Conservation (phyloP, 2,888 invertebrate genomes). For the Orthonevra nobilis region DNA sequence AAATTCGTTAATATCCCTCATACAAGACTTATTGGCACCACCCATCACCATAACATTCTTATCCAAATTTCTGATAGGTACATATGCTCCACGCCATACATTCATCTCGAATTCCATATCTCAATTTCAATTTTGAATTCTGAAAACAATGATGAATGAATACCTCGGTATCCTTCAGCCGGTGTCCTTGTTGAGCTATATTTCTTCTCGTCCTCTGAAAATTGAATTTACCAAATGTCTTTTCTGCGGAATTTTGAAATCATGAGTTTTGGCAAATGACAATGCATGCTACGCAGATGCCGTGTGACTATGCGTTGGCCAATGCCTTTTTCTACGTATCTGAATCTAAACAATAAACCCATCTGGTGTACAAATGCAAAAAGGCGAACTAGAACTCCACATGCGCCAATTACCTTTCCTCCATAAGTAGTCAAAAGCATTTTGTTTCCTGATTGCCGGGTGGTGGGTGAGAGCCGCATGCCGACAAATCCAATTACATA, state of each 20-base stretch:
- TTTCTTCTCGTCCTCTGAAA: conserved; percentile 17
- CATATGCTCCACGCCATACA: conserved; percentile 25
- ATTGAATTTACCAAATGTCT: conserved; percentile 62
- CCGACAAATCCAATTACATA: conserved; percentile 57
- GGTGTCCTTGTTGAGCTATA: background rate
- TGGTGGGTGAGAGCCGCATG: conserved; percentile 35
- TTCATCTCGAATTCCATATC: conserved; percentile 32
- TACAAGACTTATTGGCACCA: conserved; percentile 1
- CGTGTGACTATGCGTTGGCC: conserved; percentile 4
- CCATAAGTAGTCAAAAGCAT: conserved; percentile 60
- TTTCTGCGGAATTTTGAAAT: conserved; percentile 51
- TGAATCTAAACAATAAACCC: too few relatives aligned
- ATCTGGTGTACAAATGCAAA: background rate
- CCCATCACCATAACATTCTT: background rate
- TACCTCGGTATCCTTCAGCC: conserved; percentile 20
- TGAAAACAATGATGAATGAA: conserved; percentile 51
- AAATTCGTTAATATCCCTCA: background rate
- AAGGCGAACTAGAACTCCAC: background rate
- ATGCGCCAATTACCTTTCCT: conserved; percentile 48
- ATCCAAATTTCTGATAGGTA: conserved; percentile 24
- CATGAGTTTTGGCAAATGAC: conserved; percentile 40
- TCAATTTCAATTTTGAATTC: conserved; percentile 56
- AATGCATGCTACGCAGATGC: background rate
- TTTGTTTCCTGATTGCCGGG: conserved; percentile 29
- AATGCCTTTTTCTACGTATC: background rate